Conservation (phyloP, 2,888 invertebrate species). For the Steinernema carpocapsae region DNA sequence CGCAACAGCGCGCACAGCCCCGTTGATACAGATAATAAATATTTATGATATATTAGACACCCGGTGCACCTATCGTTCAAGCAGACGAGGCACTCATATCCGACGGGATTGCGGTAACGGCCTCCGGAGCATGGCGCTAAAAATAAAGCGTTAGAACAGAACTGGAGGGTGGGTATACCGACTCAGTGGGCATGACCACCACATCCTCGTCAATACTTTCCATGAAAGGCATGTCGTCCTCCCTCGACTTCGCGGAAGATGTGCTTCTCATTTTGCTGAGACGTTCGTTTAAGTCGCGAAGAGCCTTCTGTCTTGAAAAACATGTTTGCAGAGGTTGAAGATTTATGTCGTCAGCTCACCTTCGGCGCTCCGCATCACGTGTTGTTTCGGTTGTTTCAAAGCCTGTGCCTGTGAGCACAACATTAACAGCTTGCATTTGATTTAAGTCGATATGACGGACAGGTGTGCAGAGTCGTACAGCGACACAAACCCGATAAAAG, state of each 20-base stretch:
- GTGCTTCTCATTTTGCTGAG: slow-evolving; percentile 46
- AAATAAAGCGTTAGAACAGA: background rate
- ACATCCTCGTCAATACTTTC: background rate
- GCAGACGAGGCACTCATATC: background rate
- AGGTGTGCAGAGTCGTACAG: slow-evolving; percentile 18
- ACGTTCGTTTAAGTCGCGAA: slow-evolving; percentile 60
- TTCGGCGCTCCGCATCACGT: slow-evolving; percentile 49
- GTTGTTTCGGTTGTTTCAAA: too few species aligned
- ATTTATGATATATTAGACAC: background rate
- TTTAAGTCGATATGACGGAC: slow-evolving; percentile 57
- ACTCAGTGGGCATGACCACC: background rate
- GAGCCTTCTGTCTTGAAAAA: slow-evolving; percentile 48
- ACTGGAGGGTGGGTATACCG: background rate
- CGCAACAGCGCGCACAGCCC: too few species aligned
- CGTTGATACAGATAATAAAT: too few species aligned
- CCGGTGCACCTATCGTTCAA: background rate
- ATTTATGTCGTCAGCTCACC: slow-evolving; percentile 38
- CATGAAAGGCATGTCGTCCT: slow-evolving; percentile 5
- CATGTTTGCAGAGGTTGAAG: background rate
- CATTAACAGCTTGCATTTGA: slow-evolving; percentile 52
- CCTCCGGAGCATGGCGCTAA: background rate
- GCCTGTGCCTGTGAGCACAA: slow-evolving; percentile 36
- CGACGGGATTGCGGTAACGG: background rate
- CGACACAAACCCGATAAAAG: background rate
- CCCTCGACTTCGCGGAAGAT: background rate